These are phyloP conservation scores for Euwallacea similis DNA, from an alignment of 1,140 invertebrate species.

Conservation along the genomic window DNA sequence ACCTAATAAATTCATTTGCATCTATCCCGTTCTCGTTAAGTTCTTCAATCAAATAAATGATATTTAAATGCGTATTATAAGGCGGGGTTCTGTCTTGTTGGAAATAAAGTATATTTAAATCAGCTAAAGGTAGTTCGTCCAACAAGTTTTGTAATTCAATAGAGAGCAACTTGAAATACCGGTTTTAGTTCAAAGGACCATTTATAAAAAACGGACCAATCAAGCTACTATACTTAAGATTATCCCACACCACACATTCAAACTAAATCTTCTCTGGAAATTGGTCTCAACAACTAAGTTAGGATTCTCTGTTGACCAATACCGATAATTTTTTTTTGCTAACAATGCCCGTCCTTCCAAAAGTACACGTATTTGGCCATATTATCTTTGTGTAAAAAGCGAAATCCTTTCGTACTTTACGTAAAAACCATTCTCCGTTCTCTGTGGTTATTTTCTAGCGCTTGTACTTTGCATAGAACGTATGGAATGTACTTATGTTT, in stretches of 20 bases:
- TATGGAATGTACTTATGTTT: neutral
- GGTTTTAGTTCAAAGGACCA: neutral
- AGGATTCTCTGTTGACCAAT: too few species aligned
- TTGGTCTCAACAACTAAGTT: too few species aligned
- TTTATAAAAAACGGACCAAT: neutral
- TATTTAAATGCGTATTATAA: neutral
- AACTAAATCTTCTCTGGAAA: too few species aligned
- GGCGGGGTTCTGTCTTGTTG: neutral
- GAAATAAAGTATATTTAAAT: neutral
- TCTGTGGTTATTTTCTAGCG: neutral
- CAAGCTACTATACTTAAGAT: neutral
- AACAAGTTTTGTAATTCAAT: neutral
- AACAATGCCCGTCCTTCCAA: too few species aligned
- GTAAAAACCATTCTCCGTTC: neutral
- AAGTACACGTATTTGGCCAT: too few species aligned
- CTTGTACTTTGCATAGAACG: neutral
- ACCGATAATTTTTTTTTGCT: too few species aligned
- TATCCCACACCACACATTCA: neutral
- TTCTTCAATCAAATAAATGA: neutral
- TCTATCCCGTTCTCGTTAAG: neutral
- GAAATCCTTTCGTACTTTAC: too few species aligned
- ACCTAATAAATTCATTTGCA: neutral
- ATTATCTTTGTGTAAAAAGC: too few species aligned
- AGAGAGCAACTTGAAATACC: neutral
- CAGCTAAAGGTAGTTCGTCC: neutral